Evolutionary conservation across 2,797 vertebrate genomes (phyloP).

Genomic region (Phyllotis vaccarum): DNA sequence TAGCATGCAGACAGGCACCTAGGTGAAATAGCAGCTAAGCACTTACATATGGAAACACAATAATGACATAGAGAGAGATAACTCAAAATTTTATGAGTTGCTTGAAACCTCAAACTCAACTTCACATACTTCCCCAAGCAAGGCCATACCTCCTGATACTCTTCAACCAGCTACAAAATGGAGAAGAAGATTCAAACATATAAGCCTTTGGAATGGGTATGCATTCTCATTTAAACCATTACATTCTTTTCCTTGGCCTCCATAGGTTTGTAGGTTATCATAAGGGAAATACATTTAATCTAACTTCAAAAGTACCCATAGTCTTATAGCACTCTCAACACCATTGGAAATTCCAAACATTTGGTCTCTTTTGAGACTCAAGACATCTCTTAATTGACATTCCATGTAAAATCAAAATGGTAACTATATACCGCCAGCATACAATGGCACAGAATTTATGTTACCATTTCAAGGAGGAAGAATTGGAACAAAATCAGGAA

Average conservation of each 20-base stretch:
- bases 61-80: background rate
- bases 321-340: background rate
- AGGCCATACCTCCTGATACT: background rate
- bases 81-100: background rate
- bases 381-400: background rate
- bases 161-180: background rate
- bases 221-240: background rate
- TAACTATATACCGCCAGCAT: background rate
- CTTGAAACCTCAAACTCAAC: background rate
- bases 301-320: background rate
- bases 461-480: background rate
- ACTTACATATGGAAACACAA: background rate
- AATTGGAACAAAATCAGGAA: background rate
- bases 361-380: background rate
- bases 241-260: background rate
- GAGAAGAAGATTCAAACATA: background rate
- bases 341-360: background rate
- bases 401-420: background rate
- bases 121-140: background rate
- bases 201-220: background rate
- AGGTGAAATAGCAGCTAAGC: background rate
- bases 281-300: background rate
- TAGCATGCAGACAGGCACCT: background rate
- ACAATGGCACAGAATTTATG: background rate
- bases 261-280: background rate